These are phyloP conservation scores for human DNA, from an alignment of 2,113 vertebrate species.

Conservation along the genomic window GRCh38 chr1:188070501-188071000, in stretches of 20 bases:
- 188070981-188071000: not conserved
- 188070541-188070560: not conserved
- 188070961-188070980: not conserved
- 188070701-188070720: not conserved
- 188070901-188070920: not conserved
- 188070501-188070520: not conserved
- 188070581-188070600: not conserved
- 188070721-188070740: not conserved
- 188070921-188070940: not conserved
- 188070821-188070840: not conserved
- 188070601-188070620: not conserved
- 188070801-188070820: not conserved
- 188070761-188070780: not conserved
- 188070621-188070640: not conserved
- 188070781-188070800: not conserved
- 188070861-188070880: not conserved
- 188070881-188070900: not conserved
- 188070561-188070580: not conserved
- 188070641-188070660: not conserved
- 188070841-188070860: not conserved
- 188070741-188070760: not conserved
- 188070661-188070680: not conserved
- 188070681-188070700: not conserved
- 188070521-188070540: not conserved
- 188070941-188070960: not conserved